A percentile compares a stretch with the other conserved stretches of the same genome.
These are phyloP conservation scores for Athalia rosae DNA, from an alignment of 2,888 invertebrate genomes.

Conservation along the genomic window DNA sequence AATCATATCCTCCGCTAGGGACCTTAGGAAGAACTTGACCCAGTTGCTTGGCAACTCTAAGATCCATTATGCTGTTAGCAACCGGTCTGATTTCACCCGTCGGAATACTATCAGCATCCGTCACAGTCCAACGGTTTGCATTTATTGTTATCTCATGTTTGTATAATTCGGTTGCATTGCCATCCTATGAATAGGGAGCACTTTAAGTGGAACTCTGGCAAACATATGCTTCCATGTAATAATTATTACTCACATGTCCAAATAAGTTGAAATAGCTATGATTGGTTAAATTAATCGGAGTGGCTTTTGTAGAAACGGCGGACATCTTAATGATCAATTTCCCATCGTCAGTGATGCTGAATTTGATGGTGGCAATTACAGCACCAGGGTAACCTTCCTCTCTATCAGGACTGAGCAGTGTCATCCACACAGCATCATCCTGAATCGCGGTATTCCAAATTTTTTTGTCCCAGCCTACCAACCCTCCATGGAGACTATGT, in stretches of 20 bases:
- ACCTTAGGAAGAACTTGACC: constrained; percentile 81
- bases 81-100: constrained; percentile 85
- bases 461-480: constrained; percentile 86
- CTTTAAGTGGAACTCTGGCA: neutral
- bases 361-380: constrained; percentile 82
- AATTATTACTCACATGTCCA: constrained; percentile 82
- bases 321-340: constrained; percentile 84
- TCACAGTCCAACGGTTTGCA: constrained; percentile 85
- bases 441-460: constrained; percentile 65
- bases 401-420: constrained; percentile 84
- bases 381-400: constrained; percentile 94
- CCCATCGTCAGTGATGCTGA: constrained; percentile 84
- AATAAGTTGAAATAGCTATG: constrained; percentile 94
- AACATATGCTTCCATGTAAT: neutral
- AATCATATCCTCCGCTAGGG: constrained; percentile 85
- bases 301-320: constrained; percentile 85
- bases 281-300: constrained; percentile 90
- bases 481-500: constrained; percentile 89
- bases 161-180: constrained; percentile 79
- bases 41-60: constrained; percentile 80
- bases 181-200: constrained; percentile 72
- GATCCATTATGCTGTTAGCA: constrained; percentile 83
- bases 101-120: constrained; percentile 82
- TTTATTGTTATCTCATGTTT: constrained; percentile 84
- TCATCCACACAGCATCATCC: constrained; percentile 78